Base-by-base conservation (phyloP, 1,140 invertebrate genomes). In the Calephelis virginiensis region DNA sequence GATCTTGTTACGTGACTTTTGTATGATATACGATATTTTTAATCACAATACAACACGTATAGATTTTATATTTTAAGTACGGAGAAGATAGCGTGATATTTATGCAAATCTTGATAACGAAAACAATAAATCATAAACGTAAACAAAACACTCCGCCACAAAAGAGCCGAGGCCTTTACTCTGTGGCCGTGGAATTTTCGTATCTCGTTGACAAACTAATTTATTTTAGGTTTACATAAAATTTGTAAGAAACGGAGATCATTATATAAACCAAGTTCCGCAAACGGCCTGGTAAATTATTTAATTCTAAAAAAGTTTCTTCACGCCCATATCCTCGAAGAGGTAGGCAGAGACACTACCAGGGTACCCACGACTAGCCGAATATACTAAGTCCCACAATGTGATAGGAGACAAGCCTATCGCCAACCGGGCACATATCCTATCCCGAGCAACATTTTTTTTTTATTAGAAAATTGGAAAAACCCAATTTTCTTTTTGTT, bases 101-200 rank as follows among this genome's bases (percentile, higher is more conserved):
- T 64, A 53, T 43, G 50, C n/a, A 28, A 48, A 63, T 49, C 46
- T 64, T 61, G 64, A 66, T 72, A 72, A 69, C 61, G 50, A 50
- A 63, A 71, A 56, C 63, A 61, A 72, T 72, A 69, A 72, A 66
- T 43, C 43, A 62, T n/a, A 60, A 46, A 61, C 48, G 66, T 61
- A 72, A 53, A 68, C 67, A 72, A 66, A 64, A 37, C 61, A 38
- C 53, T 17, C 37, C 48, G 40, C 49, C 53, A 14, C 40, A 40
- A 53, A 64, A 56, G 48, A 64, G 28, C 63, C 63, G 50, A 64
- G 50, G 49, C 43, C 38, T 46, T 61, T 43, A 48, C n/a, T 17
- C 47, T 61, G 11, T 60, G 37, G 53, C 67, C 61, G 56, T 70
- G 71, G 65, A 70, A 70, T 70, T 67, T 72, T 72, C 69, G 45